Evolutionary conservation across 2,888 invertebrate species (phyloP).

Genomic region (Agapostemon virescens): DNA sequence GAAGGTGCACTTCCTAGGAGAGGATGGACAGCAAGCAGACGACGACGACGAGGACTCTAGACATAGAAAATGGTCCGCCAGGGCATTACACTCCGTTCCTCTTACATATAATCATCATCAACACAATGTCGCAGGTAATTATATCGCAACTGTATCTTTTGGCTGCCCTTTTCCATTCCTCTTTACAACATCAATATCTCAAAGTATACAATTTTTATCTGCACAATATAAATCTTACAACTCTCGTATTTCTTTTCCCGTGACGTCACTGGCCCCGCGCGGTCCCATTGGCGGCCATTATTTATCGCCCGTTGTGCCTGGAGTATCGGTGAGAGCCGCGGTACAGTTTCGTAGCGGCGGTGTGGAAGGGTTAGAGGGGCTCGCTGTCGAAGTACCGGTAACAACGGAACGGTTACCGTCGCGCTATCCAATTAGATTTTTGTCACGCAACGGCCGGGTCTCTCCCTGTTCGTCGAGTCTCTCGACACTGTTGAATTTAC

Average conservation of each 20-base stretch:
- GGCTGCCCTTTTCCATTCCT: not conserved
- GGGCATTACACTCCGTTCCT: slow-evolving; percentile 86
- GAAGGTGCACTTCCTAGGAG: slow-evolving; percentile 92
- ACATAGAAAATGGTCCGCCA: slow-evolving; percentile 85
- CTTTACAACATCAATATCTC: not conserved
- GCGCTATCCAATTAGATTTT: slow-evolving; percentile 32
- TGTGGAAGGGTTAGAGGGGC: no score
- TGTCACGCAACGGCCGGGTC: slow-evolving; percentile 6
- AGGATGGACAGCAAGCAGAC: slow-evolving; percentile 89
- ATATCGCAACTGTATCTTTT: not conserved
- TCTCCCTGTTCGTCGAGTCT: slow-evolving; percentile 18
- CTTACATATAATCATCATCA: slow-evolving; percentile 89
- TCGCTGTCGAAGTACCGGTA: not conserved
- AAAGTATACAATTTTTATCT: not conserved
- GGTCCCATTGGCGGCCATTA: not conserved
- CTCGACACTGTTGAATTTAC: slow-evolving; percentile 40
- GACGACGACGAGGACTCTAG: slow-evolving; percentile 90
- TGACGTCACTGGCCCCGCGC: not conserved
- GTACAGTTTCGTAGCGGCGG: no score
- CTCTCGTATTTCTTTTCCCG: no score
- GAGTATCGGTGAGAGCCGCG: no score
- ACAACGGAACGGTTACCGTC: not conserved
- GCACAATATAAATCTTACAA: no score
- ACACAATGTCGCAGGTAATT: slow-evolving; percentile 86
- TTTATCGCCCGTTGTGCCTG: not conserved